Base-by-base conservation (phyloP, 2,113 vertebrate species). In the Dermatemys mawii region DNA sequence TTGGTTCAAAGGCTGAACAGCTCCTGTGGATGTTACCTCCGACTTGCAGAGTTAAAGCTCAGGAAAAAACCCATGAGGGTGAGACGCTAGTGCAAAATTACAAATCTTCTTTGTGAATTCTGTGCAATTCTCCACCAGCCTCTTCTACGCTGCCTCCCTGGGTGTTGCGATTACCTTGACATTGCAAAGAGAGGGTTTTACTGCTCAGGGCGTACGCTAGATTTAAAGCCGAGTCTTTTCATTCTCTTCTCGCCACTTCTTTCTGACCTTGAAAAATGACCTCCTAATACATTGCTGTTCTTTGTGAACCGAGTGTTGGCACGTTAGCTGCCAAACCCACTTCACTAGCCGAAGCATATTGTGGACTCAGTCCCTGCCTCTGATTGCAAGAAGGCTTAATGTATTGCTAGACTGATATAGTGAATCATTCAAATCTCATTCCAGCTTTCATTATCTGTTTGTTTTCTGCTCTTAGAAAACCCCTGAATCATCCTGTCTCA, bases 351-450 rank as follows among this genome's bases (percentile, higher is more conserved):
- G 93, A 87, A 92, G 96, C 49, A 3, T 93, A 92, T 91, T 35
- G 73, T 81, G 91, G 87, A 89, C 92, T 94, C 67, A 0, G 44
- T 89, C 94, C 93, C 78, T 1, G 35, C 32, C 4, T 91, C 93
- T 91, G 81, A 93, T 91, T 91, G 95, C 90, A 90, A 70, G 96
- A 94, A 92, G 93, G 78, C 87, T 97, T 97, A 97, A 95, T 97
- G 94, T 88, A 96, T 94, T 12, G 29, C 87, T 91, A 84, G 88
- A 86, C 93, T 94, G 96, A 92, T 79, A 84, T 87, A 96, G 97
- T 97, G 97, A 98, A 97, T 98, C 97, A 97, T 97, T 91, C 96
- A 90, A 96, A 96, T 96, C 97, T 96, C 78, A 93, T 85, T 97
- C 97, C 91, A 97, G 97, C 93, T 93, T 96, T 95, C 96, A 93